Evolutionary conservation across 2,113 vertebrate genomes (phyloP).

Genomic region (Callocephalon fimbriatum): DNA sequence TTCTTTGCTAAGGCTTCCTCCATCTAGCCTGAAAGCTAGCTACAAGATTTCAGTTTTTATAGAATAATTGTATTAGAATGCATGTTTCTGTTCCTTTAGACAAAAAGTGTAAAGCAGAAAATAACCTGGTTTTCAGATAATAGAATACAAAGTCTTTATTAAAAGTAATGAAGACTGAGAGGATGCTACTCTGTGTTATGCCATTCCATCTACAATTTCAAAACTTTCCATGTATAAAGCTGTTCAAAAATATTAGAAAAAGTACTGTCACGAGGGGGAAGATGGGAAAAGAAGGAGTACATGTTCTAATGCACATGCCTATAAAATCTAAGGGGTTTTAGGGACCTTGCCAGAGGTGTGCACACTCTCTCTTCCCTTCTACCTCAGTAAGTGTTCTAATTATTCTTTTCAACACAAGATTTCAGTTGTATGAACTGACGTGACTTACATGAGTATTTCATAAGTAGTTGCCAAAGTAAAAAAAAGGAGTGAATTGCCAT

Average conservation of each 20-base stretch:
- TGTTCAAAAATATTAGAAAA: neutral
- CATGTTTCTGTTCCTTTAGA: neutral
- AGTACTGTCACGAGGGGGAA: neutral
- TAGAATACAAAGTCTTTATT: neutral
- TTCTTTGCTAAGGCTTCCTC: neutral
- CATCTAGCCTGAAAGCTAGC: neutral
- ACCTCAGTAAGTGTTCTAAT: neutral
- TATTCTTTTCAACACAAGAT: neutral
- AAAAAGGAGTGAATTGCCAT: neutral
- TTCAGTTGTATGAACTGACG: neutral
- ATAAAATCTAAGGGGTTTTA: neutral
- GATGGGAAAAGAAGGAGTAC: rapidly evolving
- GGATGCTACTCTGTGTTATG: neutral
- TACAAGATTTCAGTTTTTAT: neutral
- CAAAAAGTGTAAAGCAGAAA: neutral
- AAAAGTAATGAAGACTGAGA: neutral
- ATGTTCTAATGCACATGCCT: neutral
- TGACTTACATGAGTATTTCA: neutral
- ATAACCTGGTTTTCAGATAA: neutral
- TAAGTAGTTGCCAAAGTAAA: neutral
- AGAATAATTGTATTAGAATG: neutral
- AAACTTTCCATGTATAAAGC: neutral
- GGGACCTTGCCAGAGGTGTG: neutral
- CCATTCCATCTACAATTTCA: neutral
- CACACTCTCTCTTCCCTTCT: neutral